Conservation (phyloP, 2,113 vertebrate species). For the Dunckerocampus dactyliophorus region DNA sequence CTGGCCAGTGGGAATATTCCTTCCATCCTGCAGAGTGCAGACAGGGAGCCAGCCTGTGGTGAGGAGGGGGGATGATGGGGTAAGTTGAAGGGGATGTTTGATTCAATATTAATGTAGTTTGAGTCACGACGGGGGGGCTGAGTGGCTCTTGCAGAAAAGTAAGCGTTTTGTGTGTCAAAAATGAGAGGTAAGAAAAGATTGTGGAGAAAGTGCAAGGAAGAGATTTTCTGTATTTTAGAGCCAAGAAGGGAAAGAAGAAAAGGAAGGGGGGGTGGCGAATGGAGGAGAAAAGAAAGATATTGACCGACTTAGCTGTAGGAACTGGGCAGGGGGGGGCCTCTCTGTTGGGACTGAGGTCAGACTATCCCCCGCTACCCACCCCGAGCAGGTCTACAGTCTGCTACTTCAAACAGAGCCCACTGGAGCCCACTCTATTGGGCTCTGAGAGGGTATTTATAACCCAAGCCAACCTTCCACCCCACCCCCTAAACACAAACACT, state of each 20-base stretch:
- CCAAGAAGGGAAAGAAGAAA: slow-evolving; percentile 29
- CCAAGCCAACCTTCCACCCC: slow-evolving; percentile 27
- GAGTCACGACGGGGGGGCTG: slow-evolving; percentile 70
- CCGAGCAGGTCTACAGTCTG: slow-evolving; percentile 76
- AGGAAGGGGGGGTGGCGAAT: slow-evolving; percentile 42
- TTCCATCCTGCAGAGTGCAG: slow-evolving; percentile 74
- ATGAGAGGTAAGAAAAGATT: slow-evolving; percentile 38
- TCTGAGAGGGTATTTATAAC: slow-evolving; percentile 77
- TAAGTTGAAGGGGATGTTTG: slow-evolving; percentile 62
- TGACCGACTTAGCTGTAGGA: slow-evolving; percentile 71
- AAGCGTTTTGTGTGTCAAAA: slow-evolving; percentile 63
- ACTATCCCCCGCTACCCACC: slow-evolving; percentile 69
- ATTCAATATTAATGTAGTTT: slow-evolving; percentile 83
- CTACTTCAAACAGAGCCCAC: slow-evolving; percentile 75
- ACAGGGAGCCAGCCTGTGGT: slow-evolving; percentile 72
- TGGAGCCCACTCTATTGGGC: slow-evolving; percentile 71
- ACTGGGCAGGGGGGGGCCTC: slow-evolving; percentile 47
- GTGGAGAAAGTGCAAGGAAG: slow-evolving; percentile 36
- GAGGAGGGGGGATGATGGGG: slow-evolving; percentile 68
- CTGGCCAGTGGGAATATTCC: slow-evolving; percentile 72
- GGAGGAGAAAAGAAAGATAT: slow-evolving; percentile 65
- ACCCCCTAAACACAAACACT: slow-evolving; percentile 53
- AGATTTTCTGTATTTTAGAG: slow-evolving; percentile 20
- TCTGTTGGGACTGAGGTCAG: slow-evolving; percentile 73
- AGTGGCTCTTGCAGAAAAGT: slow-evolving; percentile 73